Evolutionary conservation across 2,888 invertebrate species (phyloP).

Genomic region (Drymonia ruficornis): DNA sequence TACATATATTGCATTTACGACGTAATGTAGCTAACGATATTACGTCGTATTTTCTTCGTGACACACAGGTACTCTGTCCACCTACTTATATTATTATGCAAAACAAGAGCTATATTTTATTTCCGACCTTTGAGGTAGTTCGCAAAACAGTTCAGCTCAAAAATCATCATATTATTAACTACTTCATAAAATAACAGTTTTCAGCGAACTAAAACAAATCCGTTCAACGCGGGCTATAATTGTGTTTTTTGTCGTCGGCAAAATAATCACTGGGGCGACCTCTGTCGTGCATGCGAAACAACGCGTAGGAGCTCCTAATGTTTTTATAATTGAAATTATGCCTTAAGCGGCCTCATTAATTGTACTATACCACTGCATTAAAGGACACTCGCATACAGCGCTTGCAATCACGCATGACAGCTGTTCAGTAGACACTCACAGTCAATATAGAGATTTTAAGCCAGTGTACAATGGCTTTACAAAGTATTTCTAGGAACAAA

Average conservation of each 20-base stretch:
- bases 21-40: too few species aligned
- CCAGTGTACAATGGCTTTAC: too few species aligned
- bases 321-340: conserved; percentile 66
- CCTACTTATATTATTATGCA: background rate
- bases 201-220: conserved; percentile 44
- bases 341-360: conserved; percentile 41
- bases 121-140: background rate
- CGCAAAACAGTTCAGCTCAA: conserved; percentile 16
- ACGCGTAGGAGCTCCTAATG: conserved; percentile 63
- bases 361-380: conserved; percentile 23
- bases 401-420: too few species aligned
- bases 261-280: conserved; percentile 57
- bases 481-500: too few species aligned
- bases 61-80: too few species aligned
- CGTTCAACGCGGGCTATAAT: conserved; percentile 46
- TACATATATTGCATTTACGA: too few species aligned
- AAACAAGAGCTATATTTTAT: background rate
- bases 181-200: conserved; percentile 42
- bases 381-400: conserved; percentile 42
- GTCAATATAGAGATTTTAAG: too few species aligned
- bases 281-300: conserved; percentile 55
- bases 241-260: conserved; percentile 52
- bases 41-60: too few species aligned
- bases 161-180: conserved; percentile 34
- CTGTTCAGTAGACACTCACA: too few species aligned